phyloP scores from a whole-genome alignment of 2,113 vertebrate species.

The Aplodontia rufa region DNA sequence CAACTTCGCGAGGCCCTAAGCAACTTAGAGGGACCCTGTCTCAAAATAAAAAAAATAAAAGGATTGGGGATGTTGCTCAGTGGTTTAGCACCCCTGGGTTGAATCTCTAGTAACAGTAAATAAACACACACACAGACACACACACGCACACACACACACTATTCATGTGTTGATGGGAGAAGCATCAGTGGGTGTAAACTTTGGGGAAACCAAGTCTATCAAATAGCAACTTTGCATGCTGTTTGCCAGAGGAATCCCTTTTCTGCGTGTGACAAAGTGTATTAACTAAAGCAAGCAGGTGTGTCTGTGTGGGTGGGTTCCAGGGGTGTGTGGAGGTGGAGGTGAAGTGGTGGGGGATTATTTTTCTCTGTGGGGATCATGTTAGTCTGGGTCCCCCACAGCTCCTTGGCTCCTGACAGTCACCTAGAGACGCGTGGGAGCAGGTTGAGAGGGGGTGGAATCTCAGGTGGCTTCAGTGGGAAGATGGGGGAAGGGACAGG shows the following conservation, averaged over 20 bases:
- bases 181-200: background rate
- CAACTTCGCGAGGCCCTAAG: too few relatives aligned
- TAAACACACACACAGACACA: background rate
- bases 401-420: too few relatives aligned
- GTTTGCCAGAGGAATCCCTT: background rate
- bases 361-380: background rate
- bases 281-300: background rate
- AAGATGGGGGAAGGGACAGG: background rate
- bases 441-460: background rate
- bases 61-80: too few relatives aligned
- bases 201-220: background rate
- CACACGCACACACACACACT: background rate
- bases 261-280: background rate
- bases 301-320: background rate
- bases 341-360: too few relatives aligned
- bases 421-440: background rate
- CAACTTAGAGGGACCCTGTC: too few relatives aligned
- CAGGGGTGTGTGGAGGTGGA: accelerated
- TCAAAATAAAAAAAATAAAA: too few relatives aligned
- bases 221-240: background rate
- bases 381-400: background rate
- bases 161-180: background rate
- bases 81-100: too few relatives aligned
- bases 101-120: too few relatives aligned
- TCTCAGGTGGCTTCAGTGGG: background rate